Conservation (phyloP, 2,797 vertebrate genomes). For the Brachymystax lenok region DNA sequence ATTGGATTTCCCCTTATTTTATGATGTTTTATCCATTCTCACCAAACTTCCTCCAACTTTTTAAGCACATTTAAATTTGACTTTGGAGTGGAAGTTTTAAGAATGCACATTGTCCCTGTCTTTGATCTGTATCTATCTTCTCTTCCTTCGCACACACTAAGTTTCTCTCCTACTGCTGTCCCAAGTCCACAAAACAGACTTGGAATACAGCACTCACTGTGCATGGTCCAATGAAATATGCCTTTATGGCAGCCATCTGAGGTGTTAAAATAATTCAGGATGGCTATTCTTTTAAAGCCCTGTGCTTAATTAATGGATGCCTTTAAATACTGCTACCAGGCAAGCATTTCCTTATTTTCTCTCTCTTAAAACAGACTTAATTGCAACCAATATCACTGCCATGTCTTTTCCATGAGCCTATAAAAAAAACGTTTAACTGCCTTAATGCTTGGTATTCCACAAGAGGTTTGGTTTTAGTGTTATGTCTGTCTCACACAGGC, state of each 20-base stretch:
- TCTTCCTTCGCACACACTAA: not conserved
- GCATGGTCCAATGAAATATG: not conserved
- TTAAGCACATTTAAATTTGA: conserved; percentile 16
- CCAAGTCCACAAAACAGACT: not conserved
- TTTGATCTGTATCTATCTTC: conserved; percentile 4
- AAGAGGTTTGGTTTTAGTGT: not conserved
- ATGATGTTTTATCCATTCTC: conserved; percentile 18
- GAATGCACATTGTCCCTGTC: not conserved
- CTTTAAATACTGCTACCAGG: conserved; percentile 1
- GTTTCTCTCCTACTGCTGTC: not conserved
- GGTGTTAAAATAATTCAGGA: not conserved
- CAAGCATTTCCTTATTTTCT: not conserved
- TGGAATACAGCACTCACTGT: not conserved
- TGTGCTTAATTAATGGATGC: not conserved
- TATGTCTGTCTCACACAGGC: not conserved
- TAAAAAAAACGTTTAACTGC: not conserved
- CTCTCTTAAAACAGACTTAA: not conserved
- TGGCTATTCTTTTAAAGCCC: not conserved
- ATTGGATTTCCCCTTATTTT: conserved; percentile 46
- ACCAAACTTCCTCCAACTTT: conserved; percentile 18
- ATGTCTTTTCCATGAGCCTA: conserved; percentile 2
- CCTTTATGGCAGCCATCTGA: not conserved
- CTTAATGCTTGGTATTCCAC: not conserved
- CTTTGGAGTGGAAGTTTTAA: not conserved
- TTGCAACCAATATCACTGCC: not conserved